Evolutionary conservation across 2,113 vertebrate genomes (phyloP).

Genomic region (Pelecanus crispus): DNA sequence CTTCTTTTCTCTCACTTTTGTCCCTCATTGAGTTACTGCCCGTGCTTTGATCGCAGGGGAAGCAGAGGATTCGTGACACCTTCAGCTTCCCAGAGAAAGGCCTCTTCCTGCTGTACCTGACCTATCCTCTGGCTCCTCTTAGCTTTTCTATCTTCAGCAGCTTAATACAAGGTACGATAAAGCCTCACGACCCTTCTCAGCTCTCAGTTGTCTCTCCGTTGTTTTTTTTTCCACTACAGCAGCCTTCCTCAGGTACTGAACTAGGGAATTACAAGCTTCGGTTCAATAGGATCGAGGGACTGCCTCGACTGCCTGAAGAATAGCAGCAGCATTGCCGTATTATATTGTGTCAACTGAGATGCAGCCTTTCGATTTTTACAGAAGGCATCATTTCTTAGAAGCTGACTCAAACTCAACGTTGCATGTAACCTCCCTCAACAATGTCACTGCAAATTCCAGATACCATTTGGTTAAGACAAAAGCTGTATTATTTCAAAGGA

Average conservation of each 20-base stretch:
- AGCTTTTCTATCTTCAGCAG: background rate
- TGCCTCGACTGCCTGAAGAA: background rate
- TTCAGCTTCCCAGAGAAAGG: background rate
- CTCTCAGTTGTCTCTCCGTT: background rate
- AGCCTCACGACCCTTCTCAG: background rate
- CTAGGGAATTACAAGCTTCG: background rate
- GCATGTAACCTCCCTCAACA: background rate
- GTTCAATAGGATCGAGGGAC: background rate
- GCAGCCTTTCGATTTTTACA: background rate
- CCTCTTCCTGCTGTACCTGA: background rate
- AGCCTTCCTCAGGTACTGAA: background rate
- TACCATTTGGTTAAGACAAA: background rate
- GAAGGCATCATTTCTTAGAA: background rate
- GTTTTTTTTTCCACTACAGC: background rate
- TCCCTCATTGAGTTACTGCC: background rate
- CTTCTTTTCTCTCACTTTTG: background rate
- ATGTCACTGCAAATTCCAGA: background rate
- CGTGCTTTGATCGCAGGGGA: background rate
- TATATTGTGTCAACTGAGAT: fast-evolving
- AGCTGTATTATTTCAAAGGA: background rate
- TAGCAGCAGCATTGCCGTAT: fast-evolving
- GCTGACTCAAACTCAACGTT: background rate
- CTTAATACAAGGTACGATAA: background rate
- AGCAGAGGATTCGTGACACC: background rate
- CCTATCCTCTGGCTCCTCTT: background rate